Evolutionary conservation across 2,113 vertebrate genomes (phyloP), one percentile per base, ranked within the genome.

Genomic region (Thomomys bottae): DNA sequence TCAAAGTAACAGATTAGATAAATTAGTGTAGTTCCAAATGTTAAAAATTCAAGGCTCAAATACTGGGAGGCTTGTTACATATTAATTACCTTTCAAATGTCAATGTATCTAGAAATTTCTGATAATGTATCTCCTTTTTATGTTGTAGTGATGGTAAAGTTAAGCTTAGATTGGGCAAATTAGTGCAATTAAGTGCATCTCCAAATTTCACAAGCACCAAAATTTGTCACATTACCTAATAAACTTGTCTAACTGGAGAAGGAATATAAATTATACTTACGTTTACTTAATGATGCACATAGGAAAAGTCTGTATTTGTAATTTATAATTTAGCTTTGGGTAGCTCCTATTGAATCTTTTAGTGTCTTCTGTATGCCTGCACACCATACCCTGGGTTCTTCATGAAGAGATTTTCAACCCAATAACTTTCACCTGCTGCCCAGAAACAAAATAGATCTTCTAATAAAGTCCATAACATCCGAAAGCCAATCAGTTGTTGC

Each of bases 21-120:
- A 96, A 96, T 94, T 59, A 79, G 36, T 28, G n/a, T 90, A 86
- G 87, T 82, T 96, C 92, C 49, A 91, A 92, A 84, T 76, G 24
- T 91, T 88, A 94, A 90, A 14, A 96, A 96, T 40, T 40, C 40
- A 18, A 93, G 91, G 21, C 91, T 40, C 71, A 93, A 66, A 87
- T 88, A 85, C 71, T n/a, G 59, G 45, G 11, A 94, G 66, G 32
- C 86, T 57, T 82, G 66, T 40, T 91, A 84, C 93, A 94, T 87
- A 66, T 45, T 94, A 88, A 84, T 95, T 93, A 28, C 93, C 95
- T 95, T 75, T 90, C 87, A 89, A 61, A 68, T 73, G 79, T 70
- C 49, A 0, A 20, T 87, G 87, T 88, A 89, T 95, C 92, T 92
- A 89, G 93, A 94, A 94, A 93, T 81, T 21, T 36, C 90, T 49